These are phyloP conservation scores for Pristionchus entomophagus DNA, from an alignment of 2,888 invertebrate species.

Conservation along the genomic window DNA sequence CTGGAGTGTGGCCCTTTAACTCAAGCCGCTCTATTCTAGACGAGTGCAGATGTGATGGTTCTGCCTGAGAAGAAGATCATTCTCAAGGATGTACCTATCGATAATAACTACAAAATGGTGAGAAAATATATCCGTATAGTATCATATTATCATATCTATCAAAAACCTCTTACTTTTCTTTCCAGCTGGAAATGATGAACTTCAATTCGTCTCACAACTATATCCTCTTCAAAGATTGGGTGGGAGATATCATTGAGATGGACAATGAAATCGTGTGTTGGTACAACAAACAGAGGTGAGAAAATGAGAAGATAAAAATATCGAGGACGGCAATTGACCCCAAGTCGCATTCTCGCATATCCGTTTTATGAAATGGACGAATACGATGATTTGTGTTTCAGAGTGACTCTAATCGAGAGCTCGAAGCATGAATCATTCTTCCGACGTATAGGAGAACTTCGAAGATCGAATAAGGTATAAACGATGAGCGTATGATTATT, in stretches of 20 bases:
- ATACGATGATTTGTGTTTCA: not conserved
- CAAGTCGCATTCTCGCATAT: no score
- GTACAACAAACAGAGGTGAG: conserved; percentile 44
- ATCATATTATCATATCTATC: no score
- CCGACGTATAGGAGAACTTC: not conserved
- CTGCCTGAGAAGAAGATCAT: conserved; percentile 38
- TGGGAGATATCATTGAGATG: conserved; percentile 42
- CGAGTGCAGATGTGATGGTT: conserved; percentile 28
- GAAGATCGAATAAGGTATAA: conserved; percentile 7
- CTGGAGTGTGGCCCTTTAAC: not conserved
- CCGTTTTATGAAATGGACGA: not conserved
- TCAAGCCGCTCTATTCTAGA: not conserved
- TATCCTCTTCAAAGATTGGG: conserved; percentile 44
- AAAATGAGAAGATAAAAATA: no score
- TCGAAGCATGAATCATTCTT: not conserved
- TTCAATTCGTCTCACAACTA: conserved; percentile 49
- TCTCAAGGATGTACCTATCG: conserved; percentile 29
- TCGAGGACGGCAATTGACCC: no score
- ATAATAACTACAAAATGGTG: conserved; percentile 38
- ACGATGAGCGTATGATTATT: not conserved
- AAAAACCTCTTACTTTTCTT: not conserved
- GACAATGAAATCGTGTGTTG: conserved; percentile 32
- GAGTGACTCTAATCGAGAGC: not conserved
- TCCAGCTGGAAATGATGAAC: conserved; percentile 45
- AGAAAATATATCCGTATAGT: not conserved